phyloP scores from a whole-genome alignment of 2,888 invertebrate genomes.

The Diadegma fenestrale region DNA sequence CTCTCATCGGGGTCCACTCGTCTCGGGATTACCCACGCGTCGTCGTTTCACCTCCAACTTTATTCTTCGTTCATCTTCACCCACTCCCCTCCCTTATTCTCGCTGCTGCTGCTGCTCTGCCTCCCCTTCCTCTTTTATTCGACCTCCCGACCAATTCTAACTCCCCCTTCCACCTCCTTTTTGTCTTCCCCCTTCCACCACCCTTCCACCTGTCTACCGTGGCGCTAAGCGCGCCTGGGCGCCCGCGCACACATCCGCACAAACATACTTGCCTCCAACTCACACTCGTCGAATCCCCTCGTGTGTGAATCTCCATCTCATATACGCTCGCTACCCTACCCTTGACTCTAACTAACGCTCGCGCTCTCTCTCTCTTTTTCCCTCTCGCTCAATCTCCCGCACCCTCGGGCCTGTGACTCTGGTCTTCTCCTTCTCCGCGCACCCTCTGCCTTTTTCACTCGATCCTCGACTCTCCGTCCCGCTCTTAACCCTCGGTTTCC shows the following conservation, averaged over 20 bases:
- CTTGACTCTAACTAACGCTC: slow-evolving; percentile 46
- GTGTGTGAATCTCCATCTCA: slow-evolving; percentile 34
- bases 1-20: slow-evolving; percentile 64
- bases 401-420: slow-evolving; percentile 45
- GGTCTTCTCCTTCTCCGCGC: slow-evolving; percentile 61
- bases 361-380: slow-evolving; percentile 29
- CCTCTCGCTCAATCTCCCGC: slow-evolving; percentile 40
- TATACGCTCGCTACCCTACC: slow-evolving; percentile 75
- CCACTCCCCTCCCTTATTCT: slow-evolving; percentile 73
- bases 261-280: slow-evolving; percentile 51
- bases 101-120: background rate
- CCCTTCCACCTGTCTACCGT: slow-evolving; percentile 80
- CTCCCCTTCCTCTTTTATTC: slow-evolving; percentile 71
- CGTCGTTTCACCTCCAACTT: slow-evolving; percentile 59
- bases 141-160: slow-evolving; percentile 53
- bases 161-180: slow-evolving; percentile 71
- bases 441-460: slow-evolving; percentile 53
- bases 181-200: slow-evolving; percentile 78
- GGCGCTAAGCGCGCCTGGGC: slow-evolving; percentile 74
- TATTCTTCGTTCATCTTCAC: slow-evolving; percentile 68
- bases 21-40: slow-evolving; percentile 70
- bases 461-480: slow-evolving; percentile 55
- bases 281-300: slow-evolving; percentile 6
- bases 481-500: slow-evolving; percentile 65
- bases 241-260: slow-evolving; percentile 62